These are phyloP conservation scores for Drosophila putrida DNA, from an alignment of 2,888 invertebrate genomes.

Conservation along the genomic window DNA sequence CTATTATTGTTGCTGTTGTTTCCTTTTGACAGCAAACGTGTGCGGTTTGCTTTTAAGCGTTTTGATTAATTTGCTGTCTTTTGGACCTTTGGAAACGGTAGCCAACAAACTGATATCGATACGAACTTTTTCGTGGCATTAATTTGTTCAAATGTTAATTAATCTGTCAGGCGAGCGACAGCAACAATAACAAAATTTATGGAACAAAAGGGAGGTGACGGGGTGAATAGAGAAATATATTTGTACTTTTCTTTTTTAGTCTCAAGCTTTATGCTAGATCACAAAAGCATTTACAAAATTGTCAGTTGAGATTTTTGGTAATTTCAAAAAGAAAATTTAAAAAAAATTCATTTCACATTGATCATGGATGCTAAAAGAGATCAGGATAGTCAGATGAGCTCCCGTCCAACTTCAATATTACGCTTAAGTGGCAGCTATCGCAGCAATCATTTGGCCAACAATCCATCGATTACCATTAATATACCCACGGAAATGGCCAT, in stretches of 20 bases:
- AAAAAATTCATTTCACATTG: neutral
- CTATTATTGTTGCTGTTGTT: slow-evolving; percentile 24
- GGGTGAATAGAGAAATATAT: neutral
- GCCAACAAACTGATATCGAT: slow-evolving; percentile 53
- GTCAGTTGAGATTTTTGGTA: slow-evolving; percentile 31
- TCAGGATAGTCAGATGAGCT: slow-evolving; percentile 3
- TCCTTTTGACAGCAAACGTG: slow-evolving; percentile 74
- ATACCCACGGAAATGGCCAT: slow-evolving; percentile 23
- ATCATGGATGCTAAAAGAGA: slow-evolving; percentile 27
- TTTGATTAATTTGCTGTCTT: slow-evolving; percentile 70
- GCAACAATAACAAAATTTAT: slow-evolving; percentile 4
- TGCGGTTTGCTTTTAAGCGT: slow-evolving; percentile 56
- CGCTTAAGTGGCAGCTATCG: slow-evolving; percentile 46
- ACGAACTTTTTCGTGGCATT: slow-evolving; percentile 43
- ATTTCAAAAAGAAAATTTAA: neutral
- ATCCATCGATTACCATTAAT: slow-evolving; percentile 48
- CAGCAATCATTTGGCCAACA: slow-evolving; percentile 9
- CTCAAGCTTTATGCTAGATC: slow-evolving; percentile 8
- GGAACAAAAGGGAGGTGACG: neutral
- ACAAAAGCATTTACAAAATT: slow-evolving; percentile 43
- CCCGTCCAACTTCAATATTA: slow-evolving; percentile 29
- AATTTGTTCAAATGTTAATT: slow-evolving; percentile 76
- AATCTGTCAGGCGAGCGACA: slow-evolving; percentile 71
- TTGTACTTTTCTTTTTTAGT: neutral
- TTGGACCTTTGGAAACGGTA: slow-evolving; percentile 55